Evolutionary conservation across 2,888 invertebrate genomes (phyloP).

Genomic region (Craniophora ligustri): DNA sequence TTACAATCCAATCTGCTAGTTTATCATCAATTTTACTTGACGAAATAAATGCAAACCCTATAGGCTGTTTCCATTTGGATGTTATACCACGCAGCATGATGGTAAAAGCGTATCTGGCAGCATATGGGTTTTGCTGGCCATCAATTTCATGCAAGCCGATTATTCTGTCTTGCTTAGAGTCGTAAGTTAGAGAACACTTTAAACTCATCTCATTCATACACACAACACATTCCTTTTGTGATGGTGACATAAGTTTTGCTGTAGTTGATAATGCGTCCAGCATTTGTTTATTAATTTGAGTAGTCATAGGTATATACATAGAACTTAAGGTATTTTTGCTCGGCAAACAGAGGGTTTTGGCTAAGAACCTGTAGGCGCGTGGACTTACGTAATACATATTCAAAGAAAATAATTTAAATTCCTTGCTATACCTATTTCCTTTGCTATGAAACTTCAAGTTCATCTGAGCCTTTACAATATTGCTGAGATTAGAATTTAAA

Average conservation of each 20-base stretch:
- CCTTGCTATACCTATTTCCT: conserved; percentile 30
- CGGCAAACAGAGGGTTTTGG: conserved; percentile 37
- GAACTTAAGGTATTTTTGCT: conserved; percentile 29
- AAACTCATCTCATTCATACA: conserved; percentile 22
- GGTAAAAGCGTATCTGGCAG: conserved; percentile 34
- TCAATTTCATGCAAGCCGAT: conserved; percentile 43
- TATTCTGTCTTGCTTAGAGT: conserved; percentile 39
- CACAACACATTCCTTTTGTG: conserved; percentile 47
- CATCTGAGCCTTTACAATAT: not conserved
- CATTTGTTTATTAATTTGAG: conserved; percentile 26
- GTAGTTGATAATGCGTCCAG: conserved; percentile 36
- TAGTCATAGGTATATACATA: conserved; percentile 31
- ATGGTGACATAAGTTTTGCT: conserved; percentile 37
- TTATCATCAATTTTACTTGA: conserved; percentile 21
- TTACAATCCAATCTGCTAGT: conserved; percentile 33
- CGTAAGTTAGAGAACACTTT: conserved; percentile 40
- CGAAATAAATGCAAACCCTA: conserved; percentile 40
- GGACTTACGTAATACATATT: conserved; percentile 40
- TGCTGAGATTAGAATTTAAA: conserved; percentile 24
- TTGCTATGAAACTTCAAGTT: not conserved
- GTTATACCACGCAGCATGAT: conserved; percentile 44
- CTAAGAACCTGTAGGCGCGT: conserved; percentile 36
- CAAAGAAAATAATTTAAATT: conserved; percentile 41
- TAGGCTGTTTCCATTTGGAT: conserved; percentile 46
- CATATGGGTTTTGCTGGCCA: conserved; percentile 35